phyloP scores from a whole-genome alignment of 2,888 invertebrate genomes.

The Lymantria dispar region DNA sequence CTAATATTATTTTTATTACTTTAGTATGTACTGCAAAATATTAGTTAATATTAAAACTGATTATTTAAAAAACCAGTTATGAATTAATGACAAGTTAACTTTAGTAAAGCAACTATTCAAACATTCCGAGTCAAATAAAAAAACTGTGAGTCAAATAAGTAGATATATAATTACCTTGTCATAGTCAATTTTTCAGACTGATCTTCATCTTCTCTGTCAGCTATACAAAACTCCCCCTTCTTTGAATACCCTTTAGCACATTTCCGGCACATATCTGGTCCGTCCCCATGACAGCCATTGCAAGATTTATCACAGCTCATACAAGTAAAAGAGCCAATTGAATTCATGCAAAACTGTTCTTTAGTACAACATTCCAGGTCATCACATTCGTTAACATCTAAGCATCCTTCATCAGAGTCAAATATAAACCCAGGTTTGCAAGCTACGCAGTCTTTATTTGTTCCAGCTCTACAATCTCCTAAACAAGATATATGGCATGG shows the following conservation, averaged over 20 bases:
- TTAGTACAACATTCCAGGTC: slow-evolving; percentile 77
- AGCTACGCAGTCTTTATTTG: slow-evolving; percentile 84
- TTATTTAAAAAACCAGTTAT: too few relatives aligned
- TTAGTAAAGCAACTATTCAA: too few relatives aligned
- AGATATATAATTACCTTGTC: slow-evolving; percentile 55
- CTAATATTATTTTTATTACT: too few relatives aligned
- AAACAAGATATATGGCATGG: slow-evolving; percentile 91
- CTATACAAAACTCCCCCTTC: slow-evolving; percentile 89
- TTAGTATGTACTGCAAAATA: too few relatives aligned
- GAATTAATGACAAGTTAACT: too few relatives aligned
- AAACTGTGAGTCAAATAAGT: not conserved
- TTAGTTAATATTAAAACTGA: too few relatives aligned
- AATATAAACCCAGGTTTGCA: slow-evolving; percentile 88
- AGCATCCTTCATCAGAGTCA: slow-evolving; percentile 89
- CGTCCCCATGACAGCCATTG: slow-evolving; percentile 92
- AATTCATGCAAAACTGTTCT: slow-evolving; percentile 94
- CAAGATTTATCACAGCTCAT: slow-evolving; percentile 93
- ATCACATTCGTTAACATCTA: slow-evolving; percentile 93
- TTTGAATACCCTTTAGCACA: slow-evolving; percentile 89
- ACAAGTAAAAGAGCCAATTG: slow-evolving; percentile 91
- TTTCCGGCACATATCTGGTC: slow-evolving; percentile 93
- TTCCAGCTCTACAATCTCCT: slow-evolving; percentile 88
- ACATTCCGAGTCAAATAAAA: too few relatives aligned
- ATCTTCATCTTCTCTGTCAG: slow-evolving; percentile 79
- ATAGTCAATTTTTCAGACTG: slow-evolving; percentile 54